Evolutionary conservation across 2,113 vertebrate species (phyloP), one percentile per base, ranked within the genome.

Genomic region (Oreamnos americanus): DNA sequence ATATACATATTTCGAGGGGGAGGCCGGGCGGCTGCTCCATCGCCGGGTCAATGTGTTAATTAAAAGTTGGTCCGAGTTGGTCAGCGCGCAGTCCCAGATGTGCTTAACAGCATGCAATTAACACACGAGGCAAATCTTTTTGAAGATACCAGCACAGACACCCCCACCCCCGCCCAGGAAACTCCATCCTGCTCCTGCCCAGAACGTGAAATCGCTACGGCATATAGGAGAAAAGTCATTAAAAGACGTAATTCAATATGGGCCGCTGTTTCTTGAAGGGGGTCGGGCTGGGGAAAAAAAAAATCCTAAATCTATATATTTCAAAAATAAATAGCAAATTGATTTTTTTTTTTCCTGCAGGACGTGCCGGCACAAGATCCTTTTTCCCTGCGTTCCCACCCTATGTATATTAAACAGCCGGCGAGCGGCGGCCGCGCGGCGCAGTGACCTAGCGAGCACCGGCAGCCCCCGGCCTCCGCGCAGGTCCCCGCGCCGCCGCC

Each of bases 381-480:
- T 98, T 98, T 39, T 98, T 98, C 95, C 93, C 79, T 87, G 71
- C 58, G 98, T 99, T 99, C 99, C 99, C 99, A 99, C 97, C 19
- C 99, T 97, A 99, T 99, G 99, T 99, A 99, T 99, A 99, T 99
- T 99, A 99, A 99, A 98, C 98, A 99, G 99, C 90, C 55, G 95
- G 97, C 67, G 95, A 98, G 98, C 95, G 81, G 95, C 43, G 82
- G 96, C 97, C 67, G 97, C 96, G 97, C 93, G 45, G 91, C 81
- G 85, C 92, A 76, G 90, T 98, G 99, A 99, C 98, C 98, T 97
- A 49, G 94, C 67, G 10, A 87, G 95, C 87, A 76, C 94, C 7
- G 0, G 60, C 67, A 85, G 92, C 84, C 94, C 95, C 93, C 16
- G 79, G 94, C 86, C 96, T 33, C 11, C 6, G 55, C 58, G 89